A percentile compares a stretch with the other conserved stretches of the same genome.
phyloP scores from a whole-genome alignment of 2,797 vertebrate species.

The Clarias laeviceps region DNA sequence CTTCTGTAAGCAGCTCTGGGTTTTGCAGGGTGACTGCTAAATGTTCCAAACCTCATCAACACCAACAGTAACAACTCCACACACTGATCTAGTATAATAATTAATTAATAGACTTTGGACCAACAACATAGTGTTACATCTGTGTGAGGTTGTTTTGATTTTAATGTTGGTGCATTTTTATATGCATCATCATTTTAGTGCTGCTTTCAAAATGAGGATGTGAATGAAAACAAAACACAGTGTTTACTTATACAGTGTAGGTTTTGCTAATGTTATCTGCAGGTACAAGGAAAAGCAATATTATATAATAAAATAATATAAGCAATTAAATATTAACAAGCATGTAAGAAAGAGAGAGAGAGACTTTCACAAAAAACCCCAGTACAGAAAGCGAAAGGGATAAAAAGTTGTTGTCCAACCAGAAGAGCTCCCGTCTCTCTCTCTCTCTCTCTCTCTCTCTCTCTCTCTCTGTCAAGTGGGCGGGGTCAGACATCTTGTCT shows the following conservation, averaged over 20 bases:
- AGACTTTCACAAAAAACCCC: neutral
- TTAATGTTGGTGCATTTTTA: neutral
- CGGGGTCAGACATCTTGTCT: slow-evolving; percentile 6
- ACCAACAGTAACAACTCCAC: no score
- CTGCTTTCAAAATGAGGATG: neutral
- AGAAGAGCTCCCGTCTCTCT: neutral
- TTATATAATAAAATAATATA: no score
- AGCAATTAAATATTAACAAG: neutral
- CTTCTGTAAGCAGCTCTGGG: no score
- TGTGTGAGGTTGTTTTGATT: no score
- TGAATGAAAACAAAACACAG: neutral
- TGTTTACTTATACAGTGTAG: neutral
- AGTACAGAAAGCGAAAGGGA: neutral
- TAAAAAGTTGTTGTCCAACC: neutral
- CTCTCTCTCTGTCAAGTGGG: neutral
- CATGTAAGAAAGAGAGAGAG: neutral
- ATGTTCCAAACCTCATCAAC: no score
- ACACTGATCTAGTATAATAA: no score
- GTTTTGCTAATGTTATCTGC: neutral
- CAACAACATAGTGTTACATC: neutral
- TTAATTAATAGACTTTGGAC: no score
- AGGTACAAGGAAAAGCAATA: neutral
- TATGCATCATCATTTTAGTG: neutral
- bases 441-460: slow-evolving; percentile 4
- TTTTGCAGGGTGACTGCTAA: no score